Conservation (phyloP, 2,797 vertebrate species). For the Enteromius mattozi region DNA sequence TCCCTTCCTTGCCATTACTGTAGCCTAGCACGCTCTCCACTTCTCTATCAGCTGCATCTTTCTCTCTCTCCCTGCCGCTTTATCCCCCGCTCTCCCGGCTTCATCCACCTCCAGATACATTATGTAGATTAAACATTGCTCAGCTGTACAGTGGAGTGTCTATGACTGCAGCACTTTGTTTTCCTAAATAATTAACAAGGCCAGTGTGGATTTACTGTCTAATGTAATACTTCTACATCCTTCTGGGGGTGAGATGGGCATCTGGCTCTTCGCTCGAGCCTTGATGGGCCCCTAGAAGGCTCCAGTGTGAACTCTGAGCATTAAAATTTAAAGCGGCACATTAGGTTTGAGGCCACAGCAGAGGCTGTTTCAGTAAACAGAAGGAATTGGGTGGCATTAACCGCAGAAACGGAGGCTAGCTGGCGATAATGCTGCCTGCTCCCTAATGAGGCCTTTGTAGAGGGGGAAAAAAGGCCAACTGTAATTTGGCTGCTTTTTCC, state of each 20-base stretch:
- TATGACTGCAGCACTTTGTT: slow-evolving; percentile 74
- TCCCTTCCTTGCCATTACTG: slow-evolving; percentile 48
- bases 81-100: slow-evolving; percentile 32
- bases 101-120: slow-evolving; percentile 67
- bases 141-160: slow-evolving; percentile 65
- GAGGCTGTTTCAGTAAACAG: slow-evolving; percentile 66
- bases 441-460: slow-evolving; percentile 70
- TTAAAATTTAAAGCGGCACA: slow-evolving; percentile 72
- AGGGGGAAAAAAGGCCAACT: slow-evolving; percentile 49
- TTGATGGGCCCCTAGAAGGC: slow-evolving; percentile 66
- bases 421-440: slow-evolving; percentile 60
- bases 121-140: slow-evolving; percentile 73
- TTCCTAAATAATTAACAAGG: slow-evolving; percentile 75
- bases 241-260: slow-evolving; percentile 65
- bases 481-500: slow-evolving; percentile 65
- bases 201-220: slow-evolving; percentile 71
- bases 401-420: slow-evolving; percentile 53
- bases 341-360: slow-evolving; percentile 62
- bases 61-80: slow-evolving; percentile 33
- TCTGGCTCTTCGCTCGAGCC: slow-evolving; percentile 61
- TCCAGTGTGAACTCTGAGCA: slow-evolving; percentile 65
- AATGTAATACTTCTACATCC: slow-evolving; percentile 70
- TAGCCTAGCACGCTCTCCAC: slow-evolving; percentile 48
- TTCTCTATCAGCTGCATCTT: slow-evolving; percentile 34
- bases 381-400: slow-evolving; percentile 67